These are phyloP conservation scores for Hydractinia echinata DNA, from an alignment of 30 jellyfish, hydroid and myxozoan species.

Conservation along the genomic window DNA sequence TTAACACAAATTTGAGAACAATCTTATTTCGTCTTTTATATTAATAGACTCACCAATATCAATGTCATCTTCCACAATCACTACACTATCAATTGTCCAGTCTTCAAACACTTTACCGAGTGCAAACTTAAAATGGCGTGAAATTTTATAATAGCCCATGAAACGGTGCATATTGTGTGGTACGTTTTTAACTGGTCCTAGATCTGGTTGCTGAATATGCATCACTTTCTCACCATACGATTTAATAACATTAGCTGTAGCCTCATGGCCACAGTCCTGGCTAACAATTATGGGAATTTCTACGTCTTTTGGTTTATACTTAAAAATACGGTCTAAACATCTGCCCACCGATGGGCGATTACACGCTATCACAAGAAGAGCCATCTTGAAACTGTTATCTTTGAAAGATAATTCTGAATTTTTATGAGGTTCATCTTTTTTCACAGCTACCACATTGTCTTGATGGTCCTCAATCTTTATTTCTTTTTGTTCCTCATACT, in stretches of 20 bases:
- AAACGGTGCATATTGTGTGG: slow-evolving; percentile 72
- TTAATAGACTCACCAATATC: slow-evolving; percentile 70
- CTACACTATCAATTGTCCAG: slow-evolving; percentile 68
- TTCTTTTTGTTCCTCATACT: not conserved
- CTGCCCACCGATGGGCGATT: slow-evolving; percentile 94
- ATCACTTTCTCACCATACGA: slow-evolving; percentile 74
- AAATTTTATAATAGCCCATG: slow-evolving; percentile 87
- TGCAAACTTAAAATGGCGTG: slow-evolving; percentile 91
- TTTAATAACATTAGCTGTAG: slow-evolving; percentile 75
- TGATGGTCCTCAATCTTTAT: not conserved
- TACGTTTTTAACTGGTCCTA: slow-evolving; percentile 69
- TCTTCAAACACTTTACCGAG: slow-evolving; percentile 63
- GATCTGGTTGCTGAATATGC: slow-evolving; percentile 82
- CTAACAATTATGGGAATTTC: slow-evolving; percentile 88
- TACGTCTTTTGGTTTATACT: slow-evolving; percentile 53
- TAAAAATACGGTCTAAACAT: slow-evolving; percentile 74
- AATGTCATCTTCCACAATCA: slow-evolving; percentile 92
- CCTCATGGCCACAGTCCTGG: slow-evolving; percentile 92
- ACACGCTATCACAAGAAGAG: slow-evolving; percentile 83
- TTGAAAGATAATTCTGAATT: not conserved
- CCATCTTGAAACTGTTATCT: slow-evolving; percentile 28
- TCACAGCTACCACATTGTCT: not conserved
- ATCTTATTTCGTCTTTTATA: not conserved
- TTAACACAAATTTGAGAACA: too few species aligned
- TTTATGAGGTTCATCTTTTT: not conserved